Conservation (phyloP, 2,797 vertebrate genomes). For the Lagorchestes hirsutus region DNA sequence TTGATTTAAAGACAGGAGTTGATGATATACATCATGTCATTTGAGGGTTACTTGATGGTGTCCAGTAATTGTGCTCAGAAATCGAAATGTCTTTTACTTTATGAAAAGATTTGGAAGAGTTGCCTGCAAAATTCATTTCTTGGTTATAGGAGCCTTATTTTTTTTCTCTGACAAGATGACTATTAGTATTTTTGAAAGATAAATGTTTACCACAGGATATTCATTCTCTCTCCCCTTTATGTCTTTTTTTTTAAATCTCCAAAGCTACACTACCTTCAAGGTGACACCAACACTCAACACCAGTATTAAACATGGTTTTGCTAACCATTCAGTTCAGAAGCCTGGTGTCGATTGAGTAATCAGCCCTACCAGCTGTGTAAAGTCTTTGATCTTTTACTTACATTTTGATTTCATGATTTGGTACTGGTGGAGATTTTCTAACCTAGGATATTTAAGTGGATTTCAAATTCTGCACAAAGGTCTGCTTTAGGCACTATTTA, state of each 20-base stretch:
- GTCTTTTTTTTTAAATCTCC: constrained; percentile 38
- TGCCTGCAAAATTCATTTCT: constrained; percentile 8
- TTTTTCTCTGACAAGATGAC: constrained; percentile 18
- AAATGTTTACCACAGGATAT: constrained; percentile 8
- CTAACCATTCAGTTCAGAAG: constrained; percentile 59
- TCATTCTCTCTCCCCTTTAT: background rate
- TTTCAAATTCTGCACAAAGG: constrained; percentile 48
- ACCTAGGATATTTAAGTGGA: constrained; percentile 35
- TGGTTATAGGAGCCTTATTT: constrained; percentile 29
- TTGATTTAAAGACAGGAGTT: constrained; percentile 65
- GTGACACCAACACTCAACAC: constrained; percentile 69
- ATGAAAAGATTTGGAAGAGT: constrained; percentile 30
- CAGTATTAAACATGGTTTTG: constrained; percentile 64
- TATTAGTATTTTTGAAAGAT: constrained; percentile 31
- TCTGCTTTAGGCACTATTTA: constrained; percentile 36
- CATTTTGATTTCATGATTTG: constrained; percentile 72
- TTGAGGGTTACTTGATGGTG: constrained; percentile 53
- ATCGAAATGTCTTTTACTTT: constrained; percentile 49
- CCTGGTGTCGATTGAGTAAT: constrained; percentile 70
- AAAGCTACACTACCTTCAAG: background rate
- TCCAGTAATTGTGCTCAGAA: constrained; percentile 17
- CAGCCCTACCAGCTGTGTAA: constrained; percentile 67
- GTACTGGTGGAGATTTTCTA: constrained; percentile 62
- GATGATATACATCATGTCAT: constrained; percentile 36
- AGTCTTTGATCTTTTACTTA: constrained; percentile 82